Conservation (phyloP, 2,113 vertebrate species). For the Oryzias melastigma region DNA sequence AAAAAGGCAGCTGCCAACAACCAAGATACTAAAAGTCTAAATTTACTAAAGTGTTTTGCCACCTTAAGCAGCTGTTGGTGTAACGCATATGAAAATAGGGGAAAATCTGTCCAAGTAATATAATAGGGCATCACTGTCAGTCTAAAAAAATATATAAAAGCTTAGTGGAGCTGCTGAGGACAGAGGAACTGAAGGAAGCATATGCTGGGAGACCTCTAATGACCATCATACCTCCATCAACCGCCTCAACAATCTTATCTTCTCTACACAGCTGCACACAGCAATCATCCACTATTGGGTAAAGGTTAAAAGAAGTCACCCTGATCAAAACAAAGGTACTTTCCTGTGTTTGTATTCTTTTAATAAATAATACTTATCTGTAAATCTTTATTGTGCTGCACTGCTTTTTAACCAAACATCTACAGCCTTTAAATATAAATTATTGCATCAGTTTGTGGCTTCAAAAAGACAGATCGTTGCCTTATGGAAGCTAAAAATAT, state of each 20-base stretch:
- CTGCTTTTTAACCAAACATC: too few relatives aligned
- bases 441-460: too few relatives aligned
- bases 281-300: constrained; percentile 18
- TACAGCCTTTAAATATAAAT: too few relatives aligned
- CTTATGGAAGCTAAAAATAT: too few relatives aligned
- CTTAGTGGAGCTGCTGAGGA: constrained; percentile 15
- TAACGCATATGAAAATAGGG: too few relatives aligned
- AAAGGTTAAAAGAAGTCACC: constrained; percentile 28
- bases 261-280: constrained; percentile 54
- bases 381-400: too few relatives aligned
- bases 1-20: too few relatives aligned
- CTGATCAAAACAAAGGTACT: constrained; percentile 32
- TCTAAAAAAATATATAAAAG: constrained; percentile 17
- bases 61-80: neutral
- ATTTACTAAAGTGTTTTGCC: too few relatives aligned
- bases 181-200: constrained; percentile 42
- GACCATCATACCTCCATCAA: constrained; percentile 17
- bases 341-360: neutral
- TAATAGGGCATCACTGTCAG: neutral
- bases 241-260: constrained; percentile 52
- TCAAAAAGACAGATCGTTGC: too few relatives aligned
- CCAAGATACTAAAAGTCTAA: too few relatives aligned
- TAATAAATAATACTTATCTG: too few relatives aligned
- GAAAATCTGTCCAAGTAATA: too few relatives aligned
- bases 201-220: constrained; percentile 49